Conservation (phyloP, 1,140 invertebrate species). For the Anoplophora glabripennis region DNA sequence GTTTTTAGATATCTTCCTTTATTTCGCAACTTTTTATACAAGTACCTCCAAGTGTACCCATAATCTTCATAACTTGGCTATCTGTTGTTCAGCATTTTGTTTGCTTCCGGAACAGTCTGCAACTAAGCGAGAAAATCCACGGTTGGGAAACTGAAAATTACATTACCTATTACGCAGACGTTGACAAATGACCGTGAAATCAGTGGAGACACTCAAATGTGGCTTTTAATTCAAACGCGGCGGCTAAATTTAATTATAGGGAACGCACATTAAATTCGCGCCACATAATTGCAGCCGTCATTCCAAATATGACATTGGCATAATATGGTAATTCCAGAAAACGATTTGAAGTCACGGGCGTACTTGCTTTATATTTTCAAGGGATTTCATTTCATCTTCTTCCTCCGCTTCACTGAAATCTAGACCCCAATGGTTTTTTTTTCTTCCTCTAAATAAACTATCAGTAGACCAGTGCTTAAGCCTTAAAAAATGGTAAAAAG, state of each 20-base stretch:
- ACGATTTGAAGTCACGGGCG: conserved; percentile 7
- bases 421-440: too few species aligned
- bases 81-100: not conserved
- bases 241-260: conserved; percentile 17
- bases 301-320: conserved; percentile 4
- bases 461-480: too few species aligned
- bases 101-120: not conserved
- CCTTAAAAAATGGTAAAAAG: too few species aligned
- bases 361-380: not conserved
- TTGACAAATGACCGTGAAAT: conserved; percentile 6
- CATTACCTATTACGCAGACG: too few species aligned
- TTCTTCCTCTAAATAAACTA: too few species aligned
- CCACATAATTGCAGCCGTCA: not conserved
- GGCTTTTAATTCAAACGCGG: conserved; percentile 18
- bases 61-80: not conserved
- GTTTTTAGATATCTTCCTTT: too few species aligned
- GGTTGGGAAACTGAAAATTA: too few species aligned
- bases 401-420: too few species aligned
- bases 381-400: too few species aligned
- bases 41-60: too few species aligned
- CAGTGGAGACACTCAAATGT: conserved; percentile 9
- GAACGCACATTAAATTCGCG: conserved; percentile 19
- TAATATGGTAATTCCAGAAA: conserved; percentile 27
- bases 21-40: too few species aligned
- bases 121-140: not conserved